A percentile compares a stretch with the other conserved stretches of the same genome.
Evolutionary conservation across 2,888 invertebrate genomes (phyloP).

Genomic region (Drosophila quinaria): DNA sequence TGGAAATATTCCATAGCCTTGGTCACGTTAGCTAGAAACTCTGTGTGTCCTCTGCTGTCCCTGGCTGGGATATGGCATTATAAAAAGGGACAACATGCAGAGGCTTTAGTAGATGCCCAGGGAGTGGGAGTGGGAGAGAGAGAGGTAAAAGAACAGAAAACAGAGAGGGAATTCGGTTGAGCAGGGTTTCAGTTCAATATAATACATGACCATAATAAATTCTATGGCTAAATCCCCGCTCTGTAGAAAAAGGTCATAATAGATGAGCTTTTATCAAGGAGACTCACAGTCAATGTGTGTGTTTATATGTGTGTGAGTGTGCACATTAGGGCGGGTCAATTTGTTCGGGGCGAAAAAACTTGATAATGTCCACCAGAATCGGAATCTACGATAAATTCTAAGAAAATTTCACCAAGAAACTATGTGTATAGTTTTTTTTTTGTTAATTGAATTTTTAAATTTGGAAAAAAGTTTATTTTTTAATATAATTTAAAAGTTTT

Average conservation of each 20-base stretch:
- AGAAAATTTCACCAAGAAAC: no score
- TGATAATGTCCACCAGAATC: no score
- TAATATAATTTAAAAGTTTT: no score
- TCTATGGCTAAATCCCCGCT: slow-evolving; percentile 77
- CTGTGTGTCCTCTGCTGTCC: slow-evolving; percentile 5
- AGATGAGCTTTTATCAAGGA: slow-evolving; percentile 72
- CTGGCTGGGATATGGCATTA: slow-evolving; percentile 36
- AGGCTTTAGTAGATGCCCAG: slow-evolving; percentile 28
- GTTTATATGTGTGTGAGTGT: slow-evolving; percentile 25
- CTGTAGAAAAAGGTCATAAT: slow-evolving; percentile 80
- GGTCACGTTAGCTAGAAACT: slow-evolving; percentile 22
- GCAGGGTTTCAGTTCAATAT: slow-evolving; percentile 61
- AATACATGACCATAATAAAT: slow-evolving; percentile 80
- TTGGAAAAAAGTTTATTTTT: no score
- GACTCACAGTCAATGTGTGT: slow-evolving; percentile 14
- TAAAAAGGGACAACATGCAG: slow-evolving; percentile 52
- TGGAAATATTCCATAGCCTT: slow-evolving; percentile 68
- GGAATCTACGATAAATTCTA: no score
- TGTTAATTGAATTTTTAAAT: no score
- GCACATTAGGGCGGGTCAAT: no score
- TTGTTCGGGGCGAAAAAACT: no score
- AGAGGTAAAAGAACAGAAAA: slow-evolving; percentile 13
- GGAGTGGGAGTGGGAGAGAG: background rate
- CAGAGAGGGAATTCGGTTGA: slow-evolving; percentile 20
- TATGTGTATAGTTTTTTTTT: no score